A percentile compares a stretch with the other conserved stretches of the same genome.
Conservation (phyloP, 2,888 invertebrate genomes). For the Agonum fuliginosum region DNA sequence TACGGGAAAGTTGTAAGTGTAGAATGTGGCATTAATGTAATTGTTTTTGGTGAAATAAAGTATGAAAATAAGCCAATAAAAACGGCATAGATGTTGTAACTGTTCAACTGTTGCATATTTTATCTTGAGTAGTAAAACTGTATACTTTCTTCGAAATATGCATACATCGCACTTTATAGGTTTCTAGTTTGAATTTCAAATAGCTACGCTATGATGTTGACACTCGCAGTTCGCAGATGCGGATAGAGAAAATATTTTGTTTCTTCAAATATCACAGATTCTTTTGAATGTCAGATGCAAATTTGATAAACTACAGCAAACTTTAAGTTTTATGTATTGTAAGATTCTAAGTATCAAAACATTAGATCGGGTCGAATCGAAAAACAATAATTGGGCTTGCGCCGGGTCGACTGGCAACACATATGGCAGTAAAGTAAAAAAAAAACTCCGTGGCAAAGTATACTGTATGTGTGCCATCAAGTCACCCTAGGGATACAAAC, state of each 20-base stretch:
- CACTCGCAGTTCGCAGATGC: neutral
- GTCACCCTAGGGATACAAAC: too few species aligned
- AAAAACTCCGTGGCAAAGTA: too few species aligned
- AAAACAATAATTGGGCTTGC: too few species aligned
- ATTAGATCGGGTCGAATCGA: too few species aligned
- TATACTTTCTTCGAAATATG: conserved; percentile 9
- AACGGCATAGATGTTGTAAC: conserved; percentile 6
- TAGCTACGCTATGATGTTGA: too few species aligned
- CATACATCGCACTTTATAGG: conserved; percentile 33
- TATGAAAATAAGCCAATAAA: conserved; percentile 35
- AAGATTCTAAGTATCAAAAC: too few species aligned
- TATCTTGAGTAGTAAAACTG: conserved; percentile 30
- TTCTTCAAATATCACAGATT: neutral
- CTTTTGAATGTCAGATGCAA: neutral
- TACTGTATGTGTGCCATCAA: too few species aligned
- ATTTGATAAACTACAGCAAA: neutral
- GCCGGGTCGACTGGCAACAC: too few species aligned
- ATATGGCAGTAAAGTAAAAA: too few species aligned
- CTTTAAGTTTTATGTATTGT: too few species aligned
- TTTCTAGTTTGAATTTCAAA: conserved; percentile 31
- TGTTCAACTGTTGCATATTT: conserved; percentile 37
- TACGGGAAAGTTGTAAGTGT: neutral
- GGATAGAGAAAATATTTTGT: neutral
- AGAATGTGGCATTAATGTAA: conserved; percentile 29
- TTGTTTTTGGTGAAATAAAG: conserved; percentile 36